Conservation (phyloP, 2,113 vertebrate species). For the Elachura formosa region DNA sequence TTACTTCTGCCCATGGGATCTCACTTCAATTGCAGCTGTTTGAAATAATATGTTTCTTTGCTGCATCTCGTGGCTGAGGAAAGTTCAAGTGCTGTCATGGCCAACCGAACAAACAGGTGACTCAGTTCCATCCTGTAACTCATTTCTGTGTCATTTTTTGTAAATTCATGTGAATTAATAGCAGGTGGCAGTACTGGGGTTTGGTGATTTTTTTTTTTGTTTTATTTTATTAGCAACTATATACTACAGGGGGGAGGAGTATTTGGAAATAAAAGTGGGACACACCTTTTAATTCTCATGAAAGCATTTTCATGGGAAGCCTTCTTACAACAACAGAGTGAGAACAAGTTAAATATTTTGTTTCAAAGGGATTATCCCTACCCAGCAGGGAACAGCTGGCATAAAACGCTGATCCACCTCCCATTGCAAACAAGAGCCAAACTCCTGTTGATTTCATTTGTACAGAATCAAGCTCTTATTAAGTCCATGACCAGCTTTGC, state of each 20-base stretch:
- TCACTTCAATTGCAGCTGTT: not conserved
- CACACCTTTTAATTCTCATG: slow-evolving; percentile 31
- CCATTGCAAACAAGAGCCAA: slow-evolving; percentile 30
- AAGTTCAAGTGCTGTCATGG: not conserved
- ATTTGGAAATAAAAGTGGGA: not conserved
- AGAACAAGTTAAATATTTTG: slow-evolving; percentile 56
- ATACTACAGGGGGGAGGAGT: not conserved
- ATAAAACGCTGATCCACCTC: slow-evolving; percentile 5
- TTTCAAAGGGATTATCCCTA: slow-evolving; percentile 54
- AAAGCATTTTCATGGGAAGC: not conserved
- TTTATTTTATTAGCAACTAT: not conserved
- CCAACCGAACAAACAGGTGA: not conserved
- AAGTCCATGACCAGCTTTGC: slow-evolving; percentile 11
- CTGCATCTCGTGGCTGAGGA: not conserved
- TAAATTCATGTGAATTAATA: not conserved
- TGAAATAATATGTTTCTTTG: not conserved
- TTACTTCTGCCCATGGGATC: not conserved
- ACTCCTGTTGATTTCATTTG: slow-evolving; percentile 24
- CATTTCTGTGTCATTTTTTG: not conserved
- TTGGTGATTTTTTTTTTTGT: too few species aligned
- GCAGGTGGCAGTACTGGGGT: too few species aligned
- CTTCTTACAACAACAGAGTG: slow-evolving; percentile 28
- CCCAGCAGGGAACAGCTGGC: slow-evolving; percentile 50
- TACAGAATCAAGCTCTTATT: slow-evolving; percentile 35
- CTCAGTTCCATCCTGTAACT: not conserved